Percentiles rank a stretch among this genome's conserved stretches.
Evolutionary conservation across 1,140 invertebrate species (phyloP).

Genomic region (Cherax quadricarinatus): DNA sequence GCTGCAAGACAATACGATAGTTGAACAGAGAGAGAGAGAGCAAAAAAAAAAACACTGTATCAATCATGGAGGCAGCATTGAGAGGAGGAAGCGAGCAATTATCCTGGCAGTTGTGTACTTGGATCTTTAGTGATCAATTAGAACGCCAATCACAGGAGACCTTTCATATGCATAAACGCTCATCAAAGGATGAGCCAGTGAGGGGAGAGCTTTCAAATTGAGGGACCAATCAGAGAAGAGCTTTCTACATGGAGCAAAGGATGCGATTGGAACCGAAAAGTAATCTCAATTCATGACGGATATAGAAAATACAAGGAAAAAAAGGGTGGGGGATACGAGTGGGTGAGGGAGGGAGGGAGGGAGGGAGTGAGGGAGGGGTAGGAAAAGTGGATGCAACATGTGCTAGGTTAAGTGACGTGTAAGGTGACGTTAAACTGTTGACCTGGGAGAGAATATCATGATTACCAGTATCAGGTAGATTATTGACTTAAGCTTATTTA

Average conservation of each 20-base stretch:
- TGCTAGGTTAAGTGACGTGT: too few relatives aligned
- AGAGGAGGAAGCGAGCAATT: slow-evolving; percentile 17
- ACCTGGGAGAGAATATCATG: too few relatives aligned
- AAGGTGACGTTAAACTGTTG: too few relatives aligned
- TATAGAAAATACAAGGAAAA: too few relatives aligned
- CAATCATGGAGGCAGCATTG: slow-evolving; percentile 7
- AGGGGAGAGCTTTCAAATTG: not conserved
- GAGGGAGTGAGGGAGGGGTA: not conserved
- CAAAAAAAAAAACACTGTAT: not conserved
- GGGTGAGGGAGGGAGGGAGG: too few relatives aligned
- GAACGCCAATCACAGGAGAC: slow-evolving; percentile 23
- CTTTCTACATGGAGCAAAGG: not conserved
- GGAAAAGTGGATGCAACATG: not conserved
- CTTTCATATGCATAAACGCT: slow-evolving; percentile 19
- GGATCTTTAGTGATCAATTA: slow-evolving; percentile 41
- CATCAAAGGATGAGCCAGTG: slow-evolving; percentile 23
- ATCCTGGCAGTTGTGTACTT: not conserved
- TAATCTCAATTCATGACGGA: too few relatives aligned
- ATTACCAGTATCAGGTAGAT: not conserved
- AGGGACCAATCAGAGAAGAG: not conserved
- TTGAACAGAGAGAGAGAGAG: not conserved
- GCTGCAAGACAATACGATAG: not conserved
- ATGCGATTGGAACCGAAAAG: too few relatives aligned
- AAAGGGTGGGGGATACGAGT: too few relatives aligned
- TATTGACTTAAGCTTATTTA: too few relatives aligned